Evolutionary conservation across 2,888 invertebrate species (phyloP).

Genomic region (Linnaemya vulpina): DNA sequence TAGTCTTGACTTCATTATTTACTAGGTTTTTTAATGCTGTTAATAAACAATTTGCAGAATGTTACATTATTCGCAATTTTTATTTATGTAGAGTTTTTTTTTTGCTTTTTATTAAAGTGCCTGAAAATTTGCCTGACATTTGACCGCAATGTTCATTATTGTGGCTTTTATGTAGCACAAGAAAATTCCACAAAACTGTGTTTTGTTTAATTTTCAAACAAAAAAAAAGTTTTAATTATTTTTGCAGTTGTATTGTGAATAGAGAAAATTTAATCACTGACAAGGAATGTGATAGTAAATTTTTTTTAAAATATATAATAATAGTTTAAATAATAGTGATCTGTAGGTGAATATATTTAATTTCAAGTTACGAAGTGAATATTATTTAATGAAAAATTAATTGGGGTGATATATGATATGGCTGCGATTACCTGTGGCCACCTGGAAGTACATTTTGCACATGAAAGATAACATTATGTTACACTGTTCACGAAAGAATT

Average conservation of each 20-base stretch:
- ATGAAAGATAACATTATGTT: too few species aligned
- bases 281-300: slow-evolving; percentile 38
- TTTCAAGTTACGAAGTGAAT: not conserved
- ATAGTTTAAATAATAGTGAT: not conserved
- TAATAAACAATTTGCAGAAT: not conserved
- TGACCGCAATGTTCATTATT: slow-evolving; percentile 55
- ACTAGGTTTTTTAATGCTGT: not conserved
- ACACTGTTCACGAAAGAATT: too few species aligned
- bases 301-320: too few species aligned
- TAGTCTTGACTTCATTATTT: not conserved
- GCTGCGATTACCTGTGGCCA: too few species aligned
- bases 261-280: slow-evolving; percentile 10
- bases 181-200: not conserved
- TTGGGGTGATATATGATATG: too few species aligned
- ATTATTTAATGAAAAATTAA: too few species aligned
- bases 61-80: not conserved
- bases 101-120: not conserved
- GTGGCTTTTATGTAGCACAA: slow-evolving; percentile 26
- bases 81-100: not conserved
- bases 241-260: not conserved
- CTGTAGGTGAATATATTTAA: not conserved
- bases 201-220: slow-evolving; percentile 1
- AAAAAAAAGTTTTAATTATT: too few species aligned
- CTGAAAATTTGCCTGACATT: slow-evolving; percentile 34
- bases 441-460: too few species aligned